These are phyloP conservation scores for Ptilonorhynchus violaceus DNA, from an alignment of 2,113 vertebrate species.

Conservation along the genomic window DNA sequence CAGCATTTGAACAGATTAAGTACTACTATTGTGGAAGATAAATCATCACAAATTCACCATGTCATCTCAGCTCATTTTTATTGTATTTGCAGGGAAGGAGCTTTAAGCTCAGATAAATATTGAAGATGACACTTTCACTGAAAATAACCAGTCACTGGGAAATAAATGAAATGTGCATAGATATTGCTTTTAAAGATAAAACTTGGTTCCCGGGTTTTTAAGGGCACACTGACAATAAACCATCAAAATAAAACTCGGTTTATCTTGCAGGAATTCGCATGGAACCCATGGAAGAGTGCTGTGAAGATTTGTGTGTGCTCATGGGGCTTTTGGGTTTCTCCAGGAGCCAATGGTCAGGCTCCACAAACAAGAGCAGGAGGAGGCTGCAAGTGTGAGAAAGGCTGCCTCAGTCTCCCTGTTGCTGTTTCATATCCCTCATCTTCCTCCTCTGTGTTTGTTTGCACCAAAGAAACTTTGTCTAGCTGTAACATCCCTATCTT, in stretches of 20 bases:
- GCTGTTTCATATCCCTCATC: neutral
- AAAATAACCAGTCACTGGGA: conserved; percentile 25
- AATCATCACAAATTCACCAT: conserved; percentile 29
- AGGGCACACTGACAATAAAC: neutral
- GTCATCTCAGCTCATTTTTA: conserved; percentile 44
- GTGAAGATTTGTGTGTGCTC: neutral
- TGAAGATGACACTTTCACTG: conserved; percentile 33
- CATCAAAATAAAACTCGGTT: neutral
- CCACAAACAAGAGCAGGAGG: neutral
- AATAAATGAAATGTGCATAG: conserved; percentile 46
- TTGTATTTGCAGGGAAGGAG: neutral
- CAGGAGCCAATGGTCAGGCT: neutral
- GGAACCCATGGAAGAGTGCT: neutral
- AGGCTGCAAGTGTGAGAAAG: neutral
- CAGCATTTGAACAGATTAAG: neutral
- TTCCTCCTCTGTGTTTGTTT: neutral
- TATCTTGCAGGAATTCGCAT: neutral
- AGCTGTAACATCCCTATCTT: neutral
- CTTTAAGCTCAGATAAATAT: conserved; percentile 45
- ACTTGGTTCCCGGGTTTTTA: neutral
- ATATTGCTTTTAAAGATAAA: conserved; percentile 27
- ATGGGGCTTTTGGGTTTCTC: neutral
- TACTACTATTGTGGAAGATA: conserved; percentile 25
- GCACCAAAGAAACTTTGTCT: neutral
- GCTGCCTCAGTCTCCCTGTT: neutral